These are phyloP conservation scores for Myxocyprinus asiaticus DNA, from an alignment of 2,113 vertebrate genomes.

Conservation along the genomic window DNA sequence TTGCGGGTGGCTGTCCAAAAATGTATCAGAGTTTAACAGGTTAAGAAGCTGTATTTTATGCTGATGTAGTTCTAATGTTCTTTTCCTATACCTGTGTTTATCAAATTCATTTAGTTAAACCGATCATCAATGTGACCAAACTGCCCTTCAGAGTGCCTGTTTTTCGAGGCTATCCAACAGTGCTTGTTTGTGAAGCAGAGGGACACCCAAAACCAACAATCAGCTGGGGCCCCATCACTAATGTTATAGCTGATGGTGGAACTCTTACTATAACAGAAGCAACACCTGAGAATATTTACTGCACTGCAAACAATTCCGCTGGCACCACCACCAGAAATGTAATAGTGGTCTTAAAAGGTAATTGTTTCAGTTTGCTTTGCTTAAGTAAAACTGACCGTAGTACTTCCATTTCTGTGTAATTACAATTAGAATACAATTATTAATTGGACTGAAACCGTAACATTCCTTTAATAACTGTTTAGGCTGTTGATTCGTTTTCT, in stretches of 20 bases:
- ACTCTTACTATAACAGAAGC: slow-evolving; percentile 53
- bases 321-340: slow-evolving; percentile 41
- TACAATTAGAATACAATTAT: no score
- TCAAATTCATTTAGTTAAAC: slow-evolving; percentile 57
- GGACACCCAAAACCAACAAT: slow-evolving; percentile 66
- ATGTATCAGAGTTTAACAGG: no score
- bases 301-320: slow-evolving; percentile 61
- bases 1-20: no score
- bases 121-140: slow-evolving; percentile 63
- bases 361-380: background rate
- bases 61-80: no score
- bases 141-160: slow-evolving; percentile 59
- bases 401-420: no score
- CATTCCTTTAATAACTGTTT: no score
- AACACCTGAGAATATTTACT: slow-evolving; percentile 32
- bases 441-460: no score
- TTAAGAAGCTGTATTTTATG: no score
- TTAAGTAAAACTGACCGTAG: background rate
- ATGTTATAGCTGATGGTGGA: background rate
- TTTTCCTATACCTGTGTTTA: no score
- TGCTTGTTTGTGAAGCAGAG: slow-evolving; percentile 67
- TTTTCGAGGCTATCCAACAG: slow-evolving; percentile 63
- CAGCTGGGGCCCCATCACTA: slow-evolving; percentile 53
- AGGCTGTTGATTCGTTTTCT: background rate
- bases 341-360: slow-evolving; percentile 70